Percentiles rank a stretch among this genome's conserved stretches.
Evolutionary conservation across 2,888 invertebrate species (phyloP).

Genomic region (Leptopilina drosophilae): DNA sequence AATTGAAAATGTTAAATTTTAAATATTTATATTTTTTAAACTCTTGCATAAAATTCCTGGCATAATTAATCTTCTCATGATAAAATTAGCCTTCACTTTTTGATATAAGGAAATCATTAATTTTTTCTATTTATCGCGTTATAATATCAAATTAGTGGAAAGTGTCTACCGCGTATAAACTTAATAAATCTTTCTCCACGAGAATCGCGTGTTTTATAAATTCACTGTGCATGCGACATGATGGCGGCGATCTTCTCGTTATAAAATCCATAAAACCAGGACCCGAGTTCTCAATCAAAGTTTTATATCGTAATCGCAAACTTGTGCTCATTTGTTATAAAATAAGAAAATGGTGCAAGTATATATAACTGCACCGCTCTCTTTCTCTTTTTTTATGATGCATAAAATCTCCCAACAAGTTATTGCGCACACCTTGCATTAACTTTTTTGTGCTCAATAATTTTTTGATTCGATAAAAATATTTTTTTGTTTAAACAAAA

Average conservation of each 20-base stretch:
- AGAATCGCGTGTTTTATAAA: slow-evolving; percentile 9
- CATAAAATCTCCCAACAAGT: slow-evolving; percentile 13
- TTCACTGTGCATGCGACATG: not conserved
- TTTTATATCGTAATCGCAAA: slow-evolving; percentile 17
- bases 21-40: no score
- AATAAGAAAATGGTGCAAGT: not conserved
- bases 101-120: not conserved
- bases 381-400: not conserved
- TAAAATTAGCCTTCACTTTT: no score
- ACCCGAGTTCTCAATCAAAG: slow-evolving; percentile 23
- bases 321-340: slow-evolving; percentile 25
- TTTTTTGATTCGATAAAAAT: not conserved
- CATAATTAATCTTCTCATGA: no score
- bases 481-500: no score
- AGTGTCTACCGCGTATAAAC: not conserved
- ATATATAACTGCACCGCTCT: not conserved
- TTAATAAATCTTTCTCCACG: slow-evolving; percentile 8
- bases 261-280: slow-evolving; percentile 1
- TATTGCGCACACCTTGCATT: slow-evolving; percentile 6
- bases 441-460: not conserved
- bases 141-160: slow-evolving; percentile 17
- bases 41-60: no score
- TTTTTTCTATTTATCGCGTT: not conserved
- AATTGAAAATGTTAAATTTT: no score
- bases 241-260: slow-evolving; percentile 14